Evolutionary conservation across 2,888 invertebrate species (phyloP).

Genomic region (Priapulus caudatus): DNA sequence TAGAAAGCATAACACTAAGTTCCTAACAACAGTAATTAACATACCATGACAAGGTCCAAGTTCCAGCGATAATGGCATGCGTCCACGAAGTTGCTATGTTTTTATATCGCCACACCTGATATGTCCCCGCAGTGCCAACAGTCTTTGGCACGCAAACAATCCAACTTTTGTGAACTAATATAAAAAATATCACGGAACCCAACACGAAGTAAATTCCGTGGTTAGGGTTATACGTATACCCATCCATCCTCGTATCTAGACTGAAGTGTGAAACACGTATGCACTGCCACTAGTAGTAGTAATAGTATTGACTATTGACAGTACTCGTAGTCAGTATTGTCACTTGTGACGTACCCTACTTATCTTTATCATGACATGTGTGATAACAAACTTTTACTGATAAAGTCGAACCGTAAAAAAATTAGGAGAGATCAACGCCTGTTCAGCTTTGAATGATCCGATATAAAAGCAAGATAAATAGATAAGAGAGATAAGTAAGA

Average conservation of each 20-base stretch:
- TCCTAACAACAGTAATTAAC: too few relatives aligned
- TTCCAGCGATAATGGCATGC: not conserved
- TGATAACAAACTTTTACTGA: not conserved
- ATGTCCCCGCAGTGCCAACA: not conserved
- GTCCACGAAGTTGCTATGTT: not conserved
- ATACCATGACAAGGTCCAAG: not conserved
- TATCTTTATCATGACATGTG: too few relatives aligned
- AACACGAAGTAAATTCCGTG: not conserved
- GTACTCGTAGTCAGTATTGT: not conserved
- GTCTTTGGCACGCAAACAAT: not conserved
- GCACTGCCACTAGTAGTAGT: too few relatives aligned
- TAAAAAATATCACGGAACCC: not conserved
- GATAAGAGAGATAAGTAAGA: too few relatives aligned
- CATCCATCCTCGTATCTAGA: too few relatives aligned
- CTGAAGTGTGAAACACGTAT: too few relatives aligned
- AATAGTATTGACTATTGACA: too few relatives aligned
- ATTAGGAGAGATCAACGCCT: too few relatives aligned
- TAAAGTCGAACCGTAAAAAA: not conserved
- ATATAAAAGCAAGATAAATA: too few relatives aligned
- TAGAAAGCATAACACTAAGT: not conserved
- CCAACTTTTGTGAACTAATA: not conserved
- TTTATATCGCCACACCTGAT: slow-evolving; percentile 1
- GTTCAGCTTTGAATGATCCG: too few relatives aligned
- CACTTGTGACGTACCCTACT: too few relatives aligned
- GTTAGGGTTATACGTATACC: too few relatives aligned